Conservation (phyloP, 2,888 invertebrate species). For the Calliphora vomitoria region DNA sequence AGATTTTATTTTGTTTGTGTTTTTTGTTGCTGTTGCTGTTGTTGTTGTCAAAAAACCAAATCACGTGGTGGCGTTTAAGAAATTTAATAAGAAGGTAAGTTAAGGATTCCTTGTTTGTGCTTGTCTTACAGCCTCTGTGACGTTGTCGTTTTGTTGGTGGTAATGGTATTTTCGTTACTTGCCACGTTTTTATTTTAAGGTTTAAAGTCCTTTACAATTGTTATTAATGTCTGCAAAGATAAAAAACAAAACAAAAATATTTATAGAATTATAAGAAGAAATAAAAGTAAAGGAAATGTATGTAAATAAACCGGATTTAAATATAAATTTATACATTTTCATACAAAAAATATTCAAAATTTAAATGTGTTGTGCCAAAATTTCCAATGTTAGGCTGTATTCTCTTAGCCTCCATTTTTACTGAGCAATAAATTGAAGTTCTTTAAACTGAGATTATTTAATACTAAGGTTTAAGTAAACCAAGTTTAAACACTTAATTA, state of each 20-base stretch:
- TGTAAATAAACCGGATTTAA: constrained; percentile 22
- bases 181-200: constrained; percentile 58
- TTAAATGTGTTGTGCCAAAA: too few species aligned
- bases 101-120: constrained; percentile 39
- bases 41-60: constrained; percentile 61
- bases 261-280: constrained; percentile 23
- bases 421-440: too few species aligned
- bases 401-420: too few species aligned
- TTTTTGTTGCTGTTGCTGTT: neutral
- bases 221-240: constrained; percentile 77
- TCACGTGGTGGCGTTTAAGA: constrained; percentile 68
- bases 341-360: neutral
- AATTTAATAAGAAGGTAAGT: constrained; percentile 54
- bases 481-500: too few species aligned
- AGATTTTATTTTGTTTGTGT: constrained; percentile 22
- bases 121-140: constrained; percentile 47
- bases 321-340: neutral
- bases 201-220: constrained; percentile 62
- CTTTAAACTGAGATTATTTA: too few species aligned
- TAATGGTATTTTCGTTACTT: constrained; percentile 56
- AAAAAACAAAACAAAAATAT: constrained; percentile 72
- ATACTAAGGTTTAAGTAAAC: too few species aligned
- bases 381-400: too few species aligned
- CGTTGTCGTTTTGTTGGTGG: constrained; percentile 28
- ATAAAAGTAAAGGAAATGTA: neutral